These are phyloP conservation scores for Linepithema humile DNA, from an alignment of 1,140 invertebrate genomes.

Conservation along the genomic window DNA sequence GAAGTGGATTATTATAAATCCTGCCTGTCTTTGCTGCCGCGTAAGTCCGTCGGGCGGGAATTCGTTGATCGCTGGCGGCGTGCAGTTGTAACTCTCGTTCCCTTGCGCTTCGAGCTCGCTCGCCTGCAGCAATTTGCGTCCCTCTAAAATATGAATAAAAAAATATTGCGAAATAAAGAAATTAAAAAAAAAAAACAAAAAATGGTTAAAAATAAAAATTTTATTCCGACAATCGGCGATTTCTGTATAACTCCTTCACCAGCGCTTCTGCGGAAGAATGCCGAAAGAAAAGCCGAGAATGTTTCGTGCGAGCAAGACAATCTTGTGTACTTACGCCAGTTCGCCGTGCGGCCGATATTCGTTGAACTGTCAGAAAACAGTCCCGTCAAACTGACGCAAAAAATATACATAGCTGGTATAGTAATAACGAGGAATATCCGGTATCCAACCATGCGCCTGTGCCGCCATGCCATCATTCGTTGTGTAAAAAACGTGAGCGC, in stretches of 20 bases:
- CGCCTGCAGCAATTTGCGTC: constrained; percentile 76
- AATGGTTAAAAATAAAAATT: not conserved
- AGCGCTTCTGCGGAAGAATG: not conserved
- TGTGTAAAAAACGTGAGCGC: not conserved
- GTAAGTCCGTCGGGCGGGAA: constrained; percentile 86
- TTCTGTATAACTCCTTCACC: not conserved
- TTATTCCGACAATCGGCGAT: not conserved
- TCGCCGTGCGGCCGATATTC: not conserved
- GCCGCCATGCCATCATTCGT: constrained; percentile 74
- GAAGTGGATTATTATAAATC: constrained; percentile 85
- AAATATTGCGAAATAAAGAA: not conserved
- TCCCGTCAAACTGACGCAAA: constrained; percentile 67
- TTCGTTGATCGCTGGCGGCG: constrained; percentile 83
- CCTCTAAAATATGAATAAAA: constrained; percentile 25
- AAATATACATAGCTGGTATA: constrained; percentile 76
- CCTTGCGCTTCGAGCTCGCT: not conserved
- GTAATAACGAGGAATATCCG: constrained; percentile 75
- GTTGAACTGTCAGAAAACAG: constrained; percentile 57
- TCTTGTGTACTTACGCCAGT: constrained; percentile 69
- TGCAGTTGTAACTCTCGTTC: constrained; percentile 81
- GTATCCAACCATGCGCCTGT: constrained; percentile 73
- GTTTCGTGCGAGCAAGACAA: not conserved
- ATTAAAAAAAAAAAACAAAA: not conserved
- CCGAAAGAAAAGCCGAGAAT: not conserved
- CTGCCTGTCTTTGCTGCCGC: constrained; percentile 79